Evolutionary conservation across 2,888 invertebrate genomes (phyloP), one percentile per base, ranked within the genome.

Genomic region (Spialia ferax): DNA sequence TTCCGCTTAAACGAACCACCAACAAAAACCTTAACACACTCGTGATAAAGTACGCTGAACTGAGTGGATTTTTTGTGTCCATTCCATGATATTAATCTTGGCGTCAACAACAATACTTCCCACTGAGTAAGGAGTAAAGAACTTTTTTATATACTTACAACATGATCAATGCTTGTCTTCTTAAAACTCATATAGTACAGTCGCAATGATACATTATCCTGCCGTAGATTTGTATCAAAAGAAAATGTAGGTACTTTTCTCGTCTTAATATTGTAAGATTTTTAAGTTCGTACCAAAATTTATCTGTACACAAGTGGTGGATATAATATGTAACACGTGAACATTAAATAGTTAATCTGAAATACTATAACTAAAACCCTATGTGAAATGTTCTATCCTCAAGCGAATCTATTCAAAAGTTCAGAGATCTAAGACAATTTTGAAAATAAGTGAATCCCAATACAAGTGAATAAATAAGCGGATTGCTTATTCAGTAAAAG

Each of bases 391-490:
- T n/a, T n/a, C n/a, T n/a, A n/a, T n/a, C n/a, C n/a, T n/a, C n/a
- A n/a, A n/a, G n/a, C n/a, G n/a, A n/a, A n/a, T n/a, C n/a, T n/a
- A 45, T 45, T 29, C 8, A 29, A 29, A 29, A 29, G 5, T 29
- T 29, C 29, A 29, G 29, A 29, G 8, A 29, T 29, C 3, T 29
- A 5, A 29, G 8, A 11, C 2, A 0, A 52, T 35, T 52, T 13
- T 10, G 52, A 42, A 42, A 22, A 23, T 4, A 23, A 22, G 20
- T 59, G 45, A n/a, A 18, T 60, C 4, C 29, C 48, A 50, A 52
- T 60, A 69, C 38, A 38, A 38, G 38, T 38, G 4, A 69, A 56
- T 71, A 70, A 65, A 66, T 57, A 63, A 71, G 52, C 54, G 52
- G 29, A 23, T 55, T 29, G 45, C 32, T 56, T 45, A 66, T 70